A percentile compares a stretch with the other conserved stretches of the same genome.
These are phyloP conservation scores for Archocentrus centrarchus DNA, from an alignment of 2,113 vertebrate genomes.

Conservation along the genomic window DNA sequence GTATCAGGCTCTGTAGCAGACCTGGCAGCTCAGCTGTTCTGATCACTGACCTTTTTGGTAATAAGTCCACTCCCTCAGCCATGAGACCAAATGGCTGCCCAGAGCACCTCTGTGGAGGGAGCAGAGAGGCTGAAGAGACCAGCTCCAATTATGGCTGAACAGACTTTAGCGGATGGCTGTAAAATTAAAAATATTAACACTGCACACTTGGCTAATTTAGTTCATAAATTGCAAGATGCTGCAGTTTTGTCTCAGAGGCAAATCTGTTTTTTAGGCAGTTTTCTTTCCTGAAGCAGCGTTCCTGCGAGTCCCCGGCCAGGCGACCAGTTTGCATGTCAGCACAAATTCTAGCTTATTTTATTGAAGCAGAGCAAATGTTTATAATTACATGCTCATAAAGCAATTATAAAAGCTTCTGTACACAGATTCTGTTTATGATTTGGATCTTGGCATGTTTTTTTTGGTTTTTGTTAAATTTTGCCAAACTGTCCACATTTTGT, in stretches of 20 bases:
- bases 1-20: conserved; percentile 1
- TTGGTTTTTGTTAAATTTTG: not conserved
- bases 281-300: not conserved
- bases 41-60: conserved; percentile 63
- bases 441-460: not conserved
- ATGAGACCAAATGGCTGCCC: conserved; percentile 48
- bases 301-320: conserved; percentile 21
- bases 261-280: conserved; percentile 27
- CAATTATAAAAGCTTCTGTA: not conserved
- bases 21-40: conserved; percentile 36
- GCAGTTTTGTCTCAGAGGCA: conserved; percentile 47
- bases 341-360: conserved; percentile 44
- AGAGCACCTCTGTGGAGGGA: conserved; percentile 28
- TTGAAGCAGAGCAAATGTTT: conserved; percentile 50
- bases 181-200: conserved; percentile 54
- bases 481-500: not conserved
- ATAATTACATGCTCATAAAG: conserved; percentile 41
- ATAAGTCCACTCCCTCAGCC: conserved; percentile 46
- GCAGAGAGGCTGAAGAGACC: conserved; percentile 6
- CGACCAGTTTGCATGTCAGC: conserved; percentile 33
- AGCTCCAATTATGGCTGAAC: conserved; percentile 43
- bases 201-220: conserved; percentile 34
- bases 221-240: conserved; percentile 43
- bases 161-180: conserved; percentile 29
- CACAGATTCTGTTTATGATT: not conserved